Percentiles rank a stretch among this genome's conserved stretches.
phyloP scores from a whole-genome alignment of 2,797 vertebrate genomes.

The Clarias platycephalus region DNA sequence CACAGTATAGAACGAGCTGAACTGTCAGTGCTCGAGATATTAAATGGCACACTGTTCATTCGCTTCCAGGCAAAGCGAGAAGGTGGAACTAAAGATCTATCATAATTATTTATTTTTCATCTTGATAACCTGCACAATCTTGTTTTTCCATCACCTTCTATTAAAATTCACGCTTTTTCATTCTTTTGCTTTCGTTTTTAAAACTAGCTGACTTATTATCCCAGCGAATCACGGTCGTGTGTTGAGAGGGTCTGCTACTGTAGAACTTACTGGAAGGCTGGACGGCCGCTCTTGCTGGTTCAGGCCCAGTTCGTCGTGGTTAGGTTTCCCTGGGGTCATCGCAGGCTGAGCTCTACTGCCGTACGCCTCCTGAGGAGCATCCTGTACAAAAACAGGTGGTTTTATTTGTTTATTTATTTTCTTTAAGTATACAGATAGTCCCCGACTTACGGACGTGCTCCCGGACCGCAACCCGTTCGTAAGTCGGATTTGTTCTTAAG shows the following conservation, averaged over 20 bases:
- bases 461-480: no score
- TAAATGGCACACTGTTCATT: not conserved
- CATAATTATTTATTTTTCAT: not conserved
- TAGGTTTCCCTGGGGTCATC: slow-evolving; percentile 86
- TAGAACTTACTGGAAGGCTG: slow-evolving; percentile 88
- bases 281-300: slow-evolving; percentile 80
- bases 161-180: not conserved
- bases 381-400: slow-evolving; percentile 66
- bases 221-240: not conserved
- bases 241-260: no score
- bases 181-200: no score
- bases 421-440: no score
- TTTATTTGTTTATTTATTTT: not conserved
- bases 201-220: not conserved
- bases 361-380: slow-evolving; percentile 88
- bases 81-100: not conserved
- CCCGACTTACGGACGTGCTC: no score
- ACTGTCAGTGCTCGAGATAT: not conserved
- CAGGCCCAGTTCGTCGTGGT: slow-evolving; percentile 87
- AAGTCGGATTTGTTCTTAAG: no score
- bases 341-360: slow-evolving; percentile 84
- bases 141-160: not conserved
- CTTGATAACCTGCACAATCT: no score
- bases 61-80: not conserved
- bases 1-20: not conserved